phyloP scores from a whole-genome alignment of 2,797 vertebrate species.

The Arctocebus calabarensis region DNA sequence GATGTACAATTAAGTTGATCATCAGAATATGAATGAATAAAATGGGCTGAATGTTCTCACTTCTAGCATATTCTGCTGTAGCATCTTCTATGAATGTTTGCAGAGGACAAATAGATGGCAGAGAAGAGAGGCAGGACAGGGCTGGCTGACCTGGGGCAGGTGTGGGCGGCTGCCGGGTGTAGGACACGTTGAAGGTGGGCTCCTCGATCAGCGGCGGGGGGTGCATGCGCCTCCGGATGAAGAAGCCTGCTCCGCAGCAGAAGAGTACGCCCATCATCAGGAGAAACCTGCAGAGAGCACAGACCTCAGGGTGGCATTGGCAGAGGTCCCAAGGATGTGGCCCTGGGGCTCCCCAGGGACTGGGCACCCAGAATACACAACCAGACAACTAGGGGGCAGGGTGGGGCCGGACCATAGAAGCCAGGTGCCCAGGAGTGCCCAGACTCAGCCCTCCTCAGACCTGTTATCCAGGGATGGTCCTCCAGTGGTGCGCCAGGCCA shows the following conservation, averaged over 20 bases:
- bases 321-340: not conserved
- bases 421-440: too few species aligned
- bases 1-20: not conserved
- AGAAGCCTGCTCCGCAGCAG: slow-evolving; percentile 97
- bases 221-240: slow-evolving; percentile 96
- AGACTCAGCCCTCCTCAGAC: not conserved
- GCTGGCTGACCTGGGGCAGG: slow-evolving; percentile 91
- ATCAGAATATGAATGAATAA: not conserved
- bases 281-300: slow-evolving; percentile 91
- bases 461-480: not conserved
- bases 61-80: not conserved
- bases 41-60: not conserved
- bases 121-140: not conserved
- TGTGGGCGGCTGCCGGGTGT: slow-evolving; percentile 93
- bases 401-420: not conserved
- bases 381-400: not conserved
- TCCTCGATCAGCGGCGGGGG: slow-evolving; percentile 95
- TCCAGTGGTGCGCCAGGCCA: not conserved
- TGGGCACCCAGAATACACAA: fast-evolving
- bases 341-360: not conserved
- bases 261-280: slow-evolving; percentile 98
- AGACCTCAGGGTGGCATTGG: not conserved
- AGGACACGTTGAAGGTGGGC: slow-evolving; percentile 96
- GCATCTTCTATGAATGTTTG: not conserved
- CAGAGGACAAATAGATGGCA: not conserved